phyloP scores from a whole-genome alignment of 2,797 vertebrate genomes.

The Rhinoraja longicauda region DNA sequence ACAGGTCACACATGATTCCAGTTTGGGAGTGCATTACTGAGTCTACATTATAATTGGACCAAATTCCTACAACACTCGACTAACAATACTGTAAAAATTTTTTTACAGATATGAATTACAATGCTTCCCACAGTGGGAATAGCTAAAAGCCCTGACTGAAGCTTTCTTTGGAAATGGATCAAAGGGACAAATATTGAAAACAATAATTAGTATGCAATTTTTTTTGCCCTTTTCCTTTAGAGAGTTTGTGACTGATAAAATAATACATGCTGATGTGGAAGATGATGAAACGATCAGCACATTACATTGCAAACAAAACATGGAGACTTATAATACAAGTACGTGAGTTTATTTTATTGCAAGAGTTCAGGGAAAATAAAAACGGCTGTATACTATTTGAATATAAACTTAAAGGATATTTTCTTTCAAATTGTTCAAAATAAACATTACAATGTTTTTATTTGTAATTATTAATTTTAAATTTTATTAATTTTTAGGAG shows the following conservation, averaged over 20 bases:
- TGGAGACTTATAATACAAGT: not conserved
- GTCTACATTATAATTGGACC: no score
- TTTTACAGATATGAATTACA: not conserved
- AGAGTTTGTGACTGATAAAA: conserved; percentile 32
- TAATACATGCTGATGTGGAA: conserved; percentile 17
- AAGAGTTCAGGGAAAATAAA: not conserved
- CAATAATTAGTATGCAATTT: not conserved
- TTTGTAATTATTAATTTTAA: no score
- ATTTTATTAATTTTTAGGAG: not conserved
- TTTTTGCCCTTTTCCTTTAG: not conserved
- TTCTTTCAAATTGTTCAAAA: no score
- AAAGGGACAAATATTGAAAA: not conserved
- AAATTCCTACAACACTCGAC: no score
- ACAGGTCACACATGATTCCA: no score
- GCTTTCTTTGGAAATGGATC: not conserved
- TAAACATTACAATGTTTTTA: no score
- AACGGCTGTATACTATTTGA: not conserved
- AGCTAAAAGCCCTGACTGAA: not conserved
- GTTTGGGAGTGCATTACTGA: no score
- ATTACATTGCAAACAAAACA: no score
- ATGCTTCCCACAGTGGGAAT: not conserved
- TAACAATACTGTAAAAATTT: not conserved
- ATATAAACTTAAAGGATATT: not conserved
- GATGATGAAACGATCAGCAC: not conserved
- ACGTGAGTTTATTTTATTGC: not conserved